These are phyloP conservation scores for Pseudomugil tenellus DNA, from an alignment of 2,797 vertebrate species.

Conservation along the genomic window DNA sequence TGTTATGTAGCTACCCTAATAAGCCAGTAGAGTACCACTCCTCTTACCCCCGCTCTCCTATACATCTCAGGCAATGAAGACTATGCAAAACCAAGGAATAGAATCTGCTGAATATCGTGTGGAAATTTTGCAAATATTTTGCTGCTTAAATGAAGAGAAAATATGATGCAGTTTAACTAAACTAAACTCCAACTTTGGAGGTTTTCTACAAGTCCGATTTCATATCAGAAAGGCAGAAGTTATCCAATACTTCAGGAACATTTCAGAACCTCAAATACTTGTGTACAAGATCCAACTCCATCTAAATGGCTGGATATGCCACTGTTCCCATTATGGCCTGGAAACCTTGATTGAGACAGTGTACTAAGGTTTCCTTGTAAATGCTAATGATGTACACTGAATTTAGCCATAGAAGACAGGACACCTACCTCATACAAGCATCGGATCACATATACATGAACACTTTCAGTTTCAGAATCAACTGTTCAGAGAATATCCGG, in stretches of 20 bases:
- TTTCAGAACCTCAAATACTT: not conserved
- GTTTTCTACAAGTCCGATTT: too few species aligned
- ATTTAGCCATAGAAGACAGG: not conserved
- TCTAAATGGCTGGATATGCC: not conserved
- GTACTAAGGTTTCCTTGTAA: not conserved
- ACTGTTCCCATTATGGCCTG: not conserved
- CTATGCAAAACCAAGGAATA: too few species aligned
- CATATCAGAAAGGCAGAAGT: too few species aligned
- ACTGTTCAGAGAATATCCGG: not conserved
- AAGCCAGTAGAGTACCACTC: too few species aligned
- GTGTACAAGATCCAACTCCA: not conserved
- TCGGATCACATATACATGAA: not conserved
- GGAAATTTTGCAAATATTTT: too few species aligned
- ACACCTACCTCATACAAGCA: conserved; percentile 32
- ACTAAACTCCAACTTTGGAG: too few species aligned
- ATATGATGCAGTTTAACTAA: too few species aligned
- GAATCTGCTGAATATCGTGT: too few species aligned
- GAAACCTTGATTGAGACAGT: not conserved
- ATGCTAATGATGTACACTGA: not conserved
- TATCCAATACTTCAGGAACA: not conserved
- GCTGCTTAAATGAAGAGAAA: too few species aligned
- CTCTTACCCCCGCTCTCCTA: too few species aligned
- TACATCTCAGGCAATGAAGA: too few species aligned
- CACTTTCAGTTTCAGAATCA: not conserved
- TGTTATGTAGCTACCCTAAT: too few species aligned